A percentile compares a stretch with the other conserved stretches of the same genome.
Evolutionary conservation across 2,113 vertebrate genomes (phyloP).

Genomic region (Gila orcuttii): DNA sequence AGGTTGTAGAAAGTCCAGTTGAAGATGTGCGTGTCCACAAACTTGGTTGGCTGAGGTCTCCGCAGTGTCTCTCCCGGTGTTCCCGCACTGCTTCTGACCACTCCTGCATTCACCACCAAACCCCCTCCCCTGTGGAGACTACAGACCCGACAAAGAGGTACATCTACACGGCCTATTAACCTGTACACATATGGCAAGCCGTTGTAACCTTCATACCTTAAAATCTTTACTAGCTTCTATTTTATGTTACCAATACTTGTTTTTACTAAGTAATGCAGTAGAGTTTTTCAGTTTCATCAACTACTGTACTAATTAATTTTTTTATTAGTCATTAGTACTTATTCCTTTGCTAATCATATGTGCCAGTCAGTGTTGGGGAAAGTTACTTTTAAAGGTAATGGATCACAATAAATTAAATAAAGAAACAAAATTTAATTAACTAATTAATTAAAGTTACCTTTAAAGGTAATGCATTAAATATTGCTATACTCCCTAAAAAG

Average conservation of each 20-base stretch:
- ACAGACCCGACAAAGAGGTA: neutral
- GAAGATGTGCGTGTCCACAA: neutral
- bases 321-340: too few relatives aligned
- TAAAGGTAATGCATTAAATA: too few relatives aligned
- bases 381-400: too few relatives aligned
- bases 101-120: conserved; percentile 45
- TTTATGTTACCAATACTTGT: neutral
- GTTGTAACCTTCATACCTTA: neutral
- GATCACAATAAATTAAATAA: too few relatives aligned
- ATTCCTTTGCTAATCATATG: neutral
- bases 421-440: too few relatives aligned
- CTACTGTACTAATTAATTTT: too few relatives aligned
- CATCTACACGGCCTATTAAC: neutral
- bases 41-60: conserved; percentile 28
- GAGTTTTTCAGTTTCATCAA: neutral
- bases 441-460: too few relatives aligned
- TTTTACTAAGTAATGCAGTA: too few relatives aligned
- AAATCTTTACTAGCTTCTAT: neutral
- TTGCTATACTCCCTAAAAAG: too few relatives aligned
- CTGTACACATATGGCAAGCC: neutral
- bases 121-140: conserved; percentile 25
- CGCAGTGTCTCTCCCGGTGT: conserved; percentile 46
- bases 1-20: conserved; percentile 23
- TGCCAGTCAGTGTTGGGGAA: too few relatives aligned
- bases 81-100: conserved; percentile 44